A percentile compares a stretch with the other conserved stretches of the same genome.
These are phyloP conservation scores for Drosophila limbata DNA, from an alignment of 2,888 invertebrate genomes.

Conservation along the genomic window DNA sequence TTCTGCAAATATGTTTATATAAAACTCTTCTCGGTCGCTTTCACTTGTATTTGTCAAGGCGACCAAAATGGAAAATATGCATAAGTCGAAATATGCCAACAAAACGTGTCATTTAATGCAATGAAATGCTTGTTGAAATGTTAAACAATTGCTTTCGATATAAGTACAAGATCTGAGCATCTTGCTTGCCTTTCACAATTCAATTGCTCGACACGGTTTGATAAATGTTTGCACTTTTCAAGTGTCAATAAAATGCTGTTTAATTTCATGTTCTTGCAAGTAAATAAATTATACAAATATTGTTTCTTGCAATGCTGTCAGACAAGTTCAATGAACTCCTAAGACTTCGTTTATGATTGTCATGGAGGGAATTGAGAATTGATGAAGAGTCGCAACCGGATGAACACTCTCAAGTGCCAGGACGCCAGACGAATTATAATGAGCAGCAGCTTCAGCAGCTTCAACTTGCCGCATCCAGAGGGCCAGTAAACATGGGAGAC, in stretches of 20 bases:
- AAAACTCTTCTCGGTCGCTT: slow-evolving; percentile 4
- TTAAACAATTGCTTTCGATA: background rate
- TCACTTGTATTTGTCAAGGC: slow-evolving; percentile 9
- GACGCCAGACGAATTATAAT: slow-evolving; percentile 63
- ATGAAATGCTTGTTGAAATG: slow-evolving; percentile 8
- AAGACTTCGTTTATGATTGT: slow-evolving; percentile 5
- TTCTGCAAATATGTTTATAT: slow-evolving; percentile 17
- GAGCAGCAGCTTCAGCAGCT: slow-evolving; percentile 27
- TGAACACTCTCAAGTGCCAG: slow-evolving; percentile 24
- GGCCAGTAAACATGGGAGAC: slow-evolving; percentile 7
- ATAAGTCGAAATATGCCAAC: slow-evolving; percentile 16
- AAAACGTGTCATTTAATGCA: slow-evolving; percentile 13
- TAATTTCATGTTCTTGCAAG: slow-evolving; percentile 7
- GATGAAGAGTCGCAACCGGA: background rate
- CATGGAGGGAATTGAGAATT: slow-evolving; percentile 4
- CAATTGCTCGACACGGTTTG: slow-evolving; percentile 13
- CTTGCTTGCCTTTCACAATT: slow-evolving; percentile 2
- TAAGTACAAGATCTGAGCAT: background rate
- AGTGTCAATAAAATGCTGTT: slow-evolving; percentile 24
- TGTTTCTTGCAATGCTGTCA: background rate
- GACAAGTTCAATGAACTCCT: slow-evolving; percentile 26
- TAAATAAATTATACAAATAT: background rate
- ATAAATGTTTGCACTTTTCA: slow-evolving; percentile 18
- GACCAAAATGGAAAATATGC: slow-evolving; percentile 12
- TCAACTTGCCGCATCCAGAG: background rate